Evolutionary conservation across 2,797 vertebrate species (phyloP).

Genomic region (Notamacropus eugenii): DNA sequence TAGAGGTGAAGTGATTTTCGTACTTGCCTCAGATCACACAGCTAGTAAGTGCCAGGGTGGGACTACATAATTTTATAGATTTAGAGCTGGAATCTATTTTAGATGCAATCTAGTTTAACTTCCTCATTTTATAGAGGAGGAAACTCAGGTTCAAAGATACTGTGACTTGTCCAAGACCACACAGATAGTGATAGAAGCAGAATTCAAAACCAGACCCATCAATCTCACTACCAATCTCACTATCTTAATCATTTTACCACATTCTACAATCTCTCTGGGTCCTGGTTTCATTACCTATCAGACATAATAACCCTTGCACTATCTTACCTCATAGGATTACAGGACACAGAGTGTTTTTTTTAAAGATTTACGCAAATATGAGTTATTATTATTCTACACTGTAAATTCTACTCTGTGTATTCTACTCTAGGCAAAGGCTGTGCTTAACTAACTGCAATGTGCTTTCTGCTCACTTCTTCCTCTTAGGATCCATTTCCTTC

Average conservation of each 20-base stretch:
- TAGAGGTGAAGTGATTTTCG: not conserved
- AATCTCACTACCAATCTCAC: not conserved
- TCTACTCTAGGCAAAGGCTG: not conserved
- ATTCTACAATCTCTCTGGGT: not conserved
- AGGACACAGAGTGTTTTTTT: not conserved
- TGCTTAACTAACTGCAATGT: not conserved
- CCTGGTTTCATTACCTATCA: not conserved
- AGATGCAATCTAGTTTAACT: not conserved
- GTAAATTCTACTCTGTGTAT: not conserved
- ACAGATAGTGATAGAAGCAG: not conserved
- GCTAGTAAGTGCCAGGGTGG: not conserved
- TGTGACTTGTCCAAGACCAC: not conserved
- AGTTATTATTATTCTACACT: not conserved
- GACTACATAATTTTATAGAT: not conserved
- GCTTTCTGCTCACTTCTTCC: not conserved
- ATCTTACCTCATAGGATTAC: not conserved
- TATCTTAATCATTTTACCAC: not conserved
- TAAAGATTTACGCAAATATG: not conserved
- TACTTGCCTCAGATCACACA: not conserved
- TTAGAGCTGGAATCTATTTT: not conserved
- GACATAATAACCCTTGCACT: not conserved
- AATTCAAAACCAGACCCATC: not conserved
- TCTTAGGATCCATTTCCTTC: not conserved
- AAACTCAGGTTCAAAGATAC: not conserved
- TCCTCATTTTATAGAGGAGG: not conserved